phyloP scores from a whole-genome alignment of 2,113 vertebrate genomes.

The Triplophysa rosa region DNA sequence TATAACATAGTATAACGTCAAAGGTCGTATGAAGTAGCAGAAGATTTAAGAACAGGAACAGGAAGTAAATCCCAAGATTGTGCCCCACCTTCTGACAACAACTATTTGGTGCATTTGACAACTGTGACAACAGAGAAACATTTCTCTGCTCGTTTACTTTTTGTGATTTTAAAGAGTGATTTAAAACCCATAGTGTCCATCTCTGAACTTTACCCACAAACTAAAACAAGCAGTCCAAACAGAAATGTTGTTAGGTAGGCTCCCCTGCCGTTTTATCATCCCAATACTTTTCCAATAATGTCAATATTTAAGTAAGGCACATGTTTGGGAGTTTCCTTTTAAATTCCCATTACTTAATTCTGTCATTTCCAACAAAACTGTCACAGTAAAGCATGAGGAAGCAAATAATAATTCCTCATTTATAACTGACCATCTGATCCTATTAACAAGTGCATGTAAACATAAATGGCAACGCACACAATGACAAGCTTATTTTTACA shows the following conservation, averaged over 20 bases:
- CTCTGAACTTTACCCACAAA: not conserved
- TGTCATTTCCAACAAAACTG: slow-evolving; percentile 18
- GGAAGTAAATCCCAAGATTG: slow-evolving; percentile 13
- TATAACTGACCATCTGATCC: not conserved
- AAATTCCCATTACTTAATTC: slow-evolving; percentile 25
- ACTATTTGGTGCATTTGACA: slow-evolving; percentile 11
- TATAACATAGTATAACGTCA: not conserved
- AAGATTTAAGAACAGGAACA: slow-evolving; percentile 25
- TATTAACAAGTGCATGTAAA: slow-evolving; percentile 12
- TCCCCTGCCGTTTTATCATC: not conserved
- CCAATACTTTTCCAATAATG: not conserved
- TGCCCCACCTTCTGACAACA: not conserved
- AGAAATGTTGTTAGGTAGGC: slow-evolving; percentile 17
- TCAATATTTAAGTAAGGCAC: slow-evolving; percentile 29
- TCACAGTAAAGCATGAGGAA: slow-evolving; percentile 27
- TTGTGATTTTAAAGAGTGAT: not conserved
- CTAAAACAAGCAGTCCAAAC: not conserved
- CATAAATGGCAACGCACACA: not conserved
- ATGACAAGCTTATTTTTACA: not conserved
- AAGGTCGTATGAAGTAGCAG: not conserved
- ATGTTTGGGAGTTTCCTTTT: slow-evolving; percentile 15
- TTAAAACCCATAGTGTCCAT: not conserved
- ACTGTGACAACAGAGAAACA: not conserved
- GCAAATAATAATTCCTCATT: not conserved
- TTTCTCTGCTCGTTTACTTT: not conserved